These are phyloP conservation scores for Lasioglossum pauxillum DNA, from an alignment of 2,888 invertebrate genomes.

Conservation along the genomic window DNA sequence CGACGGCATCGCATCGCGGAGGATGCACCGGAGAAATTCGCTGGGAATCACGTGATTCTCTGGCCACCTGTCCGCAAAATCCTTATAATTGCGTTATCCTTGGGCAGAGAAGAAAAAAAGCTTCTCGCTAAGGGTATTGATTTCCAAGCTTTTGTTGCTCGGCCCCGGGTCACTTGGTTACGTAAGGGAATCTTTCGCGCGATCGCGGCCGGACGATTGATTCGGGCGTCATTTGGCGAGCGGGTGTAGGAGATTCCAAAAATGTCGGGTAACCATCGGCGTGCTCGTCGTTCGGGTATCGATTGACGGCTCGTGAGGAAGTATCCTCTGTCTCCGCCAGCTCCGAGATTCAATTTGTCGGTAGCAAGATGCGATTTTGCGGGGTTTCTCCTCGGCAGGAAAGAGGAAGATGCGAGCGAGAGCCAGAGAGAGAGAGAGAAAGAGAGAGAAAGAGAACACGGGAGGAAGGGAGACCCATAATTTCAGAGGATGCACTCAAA, in stretches of 20 bases:
- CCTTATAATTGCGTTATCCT: neutral
- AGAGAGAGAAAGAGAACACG: neutral
- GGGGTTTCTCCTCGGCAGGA: conserved; percentile 38
- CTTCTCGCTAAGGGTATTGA: neutral
- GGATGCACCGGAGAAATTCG: neutral
- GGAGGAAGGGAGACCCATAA: conserved; percentile 47
- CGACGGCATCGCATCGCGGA: neutral
- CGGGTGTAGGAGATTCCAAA: conserved; percentile 31
- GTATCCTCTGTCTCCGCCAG: conserved; percentile 39
- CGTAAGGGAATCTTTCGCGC: conserved; percentile 13
- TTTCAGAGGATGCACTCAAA: conserved; percentile 67
- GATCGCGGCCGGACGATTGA: neutral
- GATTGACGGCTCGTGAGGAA: conserved; percentile 41
- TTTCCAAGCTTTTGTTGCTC: neutral
- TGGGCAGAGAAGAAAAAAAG: neutral
- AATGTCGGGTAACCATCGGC: conserved; percentile 46
- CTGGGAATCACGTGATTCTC: neutral
- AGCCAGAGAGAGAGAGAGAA: too few relatives aligned
- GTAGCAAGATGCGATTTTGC: conserved; percentile 49
- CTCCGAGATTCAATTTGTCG: conserved; percentile 41
- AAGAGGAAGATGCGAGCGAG: conserved; percentile 15
- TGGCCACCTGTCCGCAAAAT: neutral
- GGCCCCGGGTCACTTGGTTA: neutral
- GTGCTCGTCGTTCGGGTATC: conserved; percentile 50
- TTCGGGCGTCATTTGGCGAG: conserved; percentile 53